A percentile compares a stretch with the other conserved stretches of the same genome.
Evolutionary conservation across 2,113 vertebrate species (phyloP).

Genomic region (Gorsachius goisagi): DNA sequence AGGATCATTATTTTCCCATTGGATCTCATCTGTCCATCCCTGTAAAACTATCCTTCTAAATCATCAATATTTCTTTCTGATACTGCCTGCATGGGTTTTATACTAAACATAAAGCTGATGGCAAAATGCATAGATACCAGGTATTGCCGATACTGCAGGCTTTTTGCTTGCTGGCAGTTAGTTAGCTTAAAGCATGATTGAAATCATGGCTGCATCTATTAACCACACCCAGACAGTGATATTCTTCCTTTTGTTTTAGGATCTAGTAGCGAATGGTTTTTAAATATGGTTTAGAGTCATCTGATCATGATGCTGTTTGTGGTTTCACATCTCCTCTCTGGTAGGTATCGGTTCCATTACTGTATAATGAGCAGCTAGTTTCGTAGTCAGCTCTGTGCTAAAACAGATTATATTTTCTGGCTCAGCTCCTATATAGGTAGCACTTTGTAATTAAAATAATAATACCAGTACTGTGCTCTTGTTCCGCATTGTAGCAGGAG

Average conservation of each 20-base stretch:
- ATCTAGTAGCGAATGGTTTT: background rate
- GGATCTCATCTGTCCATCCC: background rate
- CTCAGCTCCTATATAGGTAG: background rate
- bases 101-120: background rate
- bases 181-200: background rate
- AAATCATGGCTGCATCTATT: background rate
- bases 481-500: background rate
- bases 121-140: background rate
- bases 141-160: background rate
- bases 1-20: background rate
- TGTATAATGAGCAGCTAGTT: background rate
- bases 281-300: background rate
- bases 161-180: background rate
- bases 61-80: conserved; percentile 3
- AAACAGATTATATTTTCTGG: background rate
- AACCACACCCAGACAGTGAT: background rate
- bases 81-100: background rate
- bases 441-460: background rate
- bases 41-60: background rate
- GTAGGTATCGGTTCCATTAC: background rate
- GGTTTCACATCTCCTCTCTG: background rate
- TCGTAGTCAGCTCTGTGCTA: background rate
- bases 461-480: background rate
- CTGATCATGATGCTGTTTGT: background rate
- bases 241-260: background rate